Base-by-base conservation (phyloP, 2,113 vertebrate species). In the Ondatra zibethicus region DNA sequence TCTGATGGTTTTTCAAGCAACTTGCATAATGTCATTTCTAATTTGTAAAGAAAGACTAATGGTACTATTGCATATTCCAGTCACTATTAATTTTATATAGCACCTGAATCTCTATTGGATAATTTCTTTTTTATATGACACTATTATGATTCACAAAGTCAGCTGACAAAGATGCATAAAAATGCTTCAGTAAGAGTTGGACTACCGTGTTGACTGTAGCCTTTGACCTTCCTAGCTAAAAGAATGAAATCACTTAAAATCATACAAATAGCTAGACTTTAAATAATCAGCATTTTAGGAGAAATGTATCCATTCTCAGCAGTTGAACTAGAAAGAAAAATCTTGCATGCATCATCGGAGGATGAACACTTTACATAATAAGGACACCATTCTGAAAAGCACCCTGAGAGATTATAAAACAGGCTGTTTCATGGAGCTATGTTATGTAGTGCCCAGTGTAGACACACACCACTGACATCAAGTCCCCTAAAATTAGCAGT, bases 21-120 rank as follows among this genome's bases (percentile, higher is more conserved):
- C 52, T 55, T 70, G 27, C 68, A 47, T 76, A 21, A 3, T 75
- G n/a, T 72, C 82, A 89, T 77, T 78, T 93, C 96, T 91, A 92
- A 91, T 91, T 94, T 94, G 73, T 87, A 97, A 95, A 81, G 93
- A 73, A 97, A 63, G 39, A 88, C 23, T 55, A 50, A 95, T 91
- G 88, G 10, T 47, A 86, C 88, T 52, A 68, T 27, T 77, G 42
- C 77, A 33, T 90, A 81, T 63, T 91, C 78, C 39, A 95, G 65
- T 93, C 52, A 82, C 92, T 77, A 70, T 85, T 82, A 88, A 19
- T 91, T n/a, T 81, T 93, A 91, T 89, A 58, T 92, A 96, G 45
- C 94, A 89, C 77, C 66, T 27, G 27, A 81, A 72, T 80, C 31
- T 58, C 72, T 55, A 87, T 1, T 58, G 84, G 52, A 52, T 52